Evolutionary conservation across 2,888 invertebrate species (phyloP).

Genomic region (Napeogenes inachia): DNA sequence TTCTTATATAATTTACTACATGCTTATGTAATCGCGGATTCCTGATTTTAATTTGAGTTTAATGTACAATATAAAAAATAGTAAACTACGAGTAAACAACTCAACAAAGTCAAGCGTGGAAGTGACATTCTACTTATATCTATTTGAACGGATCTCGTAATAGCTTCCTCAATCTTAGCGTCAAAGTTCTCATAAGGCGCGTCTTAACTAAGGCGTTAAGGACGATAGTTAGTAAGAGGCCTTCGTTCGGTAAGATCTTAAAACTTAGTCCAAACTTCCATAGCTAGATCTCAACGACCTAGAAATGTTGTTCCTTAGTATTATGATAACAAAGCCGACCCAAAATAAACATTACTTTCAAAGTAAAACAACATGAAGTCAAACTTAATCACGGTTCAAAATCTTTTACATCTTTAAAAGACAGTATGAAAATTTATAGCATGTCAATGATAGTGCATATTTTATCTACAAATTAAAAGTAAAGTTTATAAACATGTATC

Average conservation of each 20-base stretch:
- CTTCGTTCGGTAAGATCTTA: constrained; percentile 73
- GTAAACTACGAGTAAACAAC: constrained; percentile 55
- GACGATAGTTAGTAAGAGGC: constrained; percentile 74
- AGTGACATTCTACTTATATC: constrained; percentile 76
- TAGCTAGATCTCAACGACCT: constrained; percentile 69
- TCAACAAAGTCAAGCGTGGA: constrained; percentile 72
- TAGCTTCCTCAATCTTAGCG: constrained; percentile 76
- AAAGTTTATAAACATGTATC: constrained; percentile 61
- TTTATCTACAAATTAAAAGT: constrained; percentile 50
- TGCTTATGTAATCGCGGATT: too few species aligned
- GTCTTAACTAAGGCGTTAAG: constrained; percentile 76
- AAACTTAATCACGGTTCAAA: too few species aligned
- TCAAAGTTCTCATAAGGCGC: constrained; percentile 77
- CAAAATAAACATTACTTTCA: neutral
- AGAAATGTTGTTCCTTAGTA: constrained; percentile 53
- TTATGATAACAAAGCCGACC: constrained; percentile 46
- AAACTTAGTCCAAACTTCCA: constrained; percentile 71
- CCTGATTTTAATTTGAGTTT: too few species aligned
- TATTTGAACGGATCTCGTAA: constrained; percentile 73
- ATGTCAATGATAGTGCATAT: too few species aligned
- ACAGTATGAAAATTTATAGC: too few species aligned
- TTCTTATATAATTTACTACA: too few species aligned
- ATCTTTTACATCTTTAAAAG: too few species aligned
- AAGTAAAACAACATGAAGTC: neutral
- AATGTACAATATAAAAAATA: too few species aligned